Evolutionary conservation across 2,888 invertebrate species (phyloP), one percentile per base, ranked within the genome.

Genomic region (Colostygia pectinataria): DNA sequence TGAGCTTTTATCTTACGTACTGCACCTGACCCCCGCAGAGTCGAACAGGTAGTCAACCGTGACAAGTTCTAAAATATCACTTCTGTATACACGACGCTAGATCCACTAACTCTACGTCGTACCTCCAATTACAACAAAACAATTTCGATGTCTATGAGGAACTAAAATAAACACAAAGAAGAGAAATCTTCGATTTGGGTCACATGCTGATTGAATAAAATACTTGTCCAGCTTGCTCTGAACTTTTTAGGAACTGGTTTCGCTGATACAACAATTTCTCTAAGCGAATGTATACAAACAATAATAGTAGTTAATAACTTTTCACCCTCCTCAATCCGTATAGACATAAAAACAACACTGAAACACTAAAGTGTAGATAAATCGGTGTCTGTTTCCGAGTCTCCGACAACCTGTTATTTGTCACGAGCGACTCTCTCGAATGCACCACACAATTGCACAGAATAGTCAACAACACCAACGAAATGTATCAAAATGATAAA

Each of bases 371-470:
- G 75, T 78, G 68, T 65, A 83, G 77, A 74, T 80, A 84, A 82
- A 86, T 89, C 87, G 88, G 87, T 86, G 73, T 55, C 55, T 54
- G 49, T 53, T 60, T 60, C 58, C 28, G 55, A 61, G 53, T 83
- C 80, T 88, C 72, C 83, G 80, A 88, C 90, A 89, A 90, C 89
- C 90, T 89, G 89, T 89, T 88, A 89, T 88, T 86, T 85, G 83
- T 80, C 81, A 85, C 83, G 83, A 75, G 83, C 77, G 79, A 78
- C 78, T 81, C 77, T 82, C 73, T 59, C 64, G 63, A 68, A 71
- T 66, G 76, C 83, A 85, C 81, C 77, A 78, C 74, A 73, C 71
- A 77, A 77, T 69, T 69, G 78, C 78, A 81, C 75, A 74, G 73
- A 62, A 63, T 64, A 57, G 59, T 67, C 61, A 68, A 57, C 70